Evolutionary conservation across 30 jellyfish, hydroid and myxozoan genomes (phyloP).

Genomic region (Aurelia sp.): DNA sequence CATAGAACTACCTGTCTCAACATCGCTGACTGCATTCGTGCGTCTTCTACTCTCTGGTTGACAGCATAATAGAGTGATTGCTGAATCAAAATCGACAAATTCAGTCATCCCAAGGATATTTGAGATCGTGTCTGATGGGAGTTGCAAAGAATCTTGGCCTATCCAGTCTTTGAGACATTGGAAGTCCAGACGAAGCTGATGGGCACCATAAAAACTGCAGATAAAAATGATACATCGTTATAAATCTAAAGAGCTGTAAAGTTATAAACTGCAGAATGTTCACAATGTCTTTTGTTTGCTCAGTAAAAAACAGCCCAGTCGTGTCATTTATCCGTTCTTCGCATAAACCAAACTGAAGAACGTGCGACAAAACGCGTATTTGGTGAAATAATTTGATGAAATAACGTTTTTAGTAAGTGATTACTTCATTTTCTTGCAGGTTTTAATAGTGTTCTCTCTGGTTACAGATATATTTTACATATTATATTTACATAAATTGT

Average conservation of each 20-base stretch:
- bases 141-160: conserved; percentile 18
- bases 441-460: no score
- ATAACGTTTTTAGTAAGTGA: no score
- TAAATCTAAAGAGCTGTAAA: background rate
- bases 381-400: no score
- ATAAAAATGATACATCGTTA: background rate
- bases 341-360: no score
- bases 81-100: conserved; percentile 39
- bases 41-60: conserved; percentile 65
- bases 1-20: conserved; percentile 27
- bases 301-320: no score
- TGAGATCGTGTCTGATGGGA: conserved; percentile 40
- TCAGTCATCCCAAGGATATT: conserved; percentile 1
- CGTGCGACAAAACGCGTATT: no score
- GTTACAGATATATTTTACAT: no score
- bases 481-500: no score
- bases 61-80: conserved; percentile 55
- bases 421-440: no score
- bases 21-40: conserved; percentile 28
- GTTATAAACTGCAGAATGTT: background rate
- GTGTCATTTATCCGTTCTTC: no score
- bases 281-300: no score
- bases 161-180: conserved; percentile 43
- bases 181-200: conserved; percentile 55
- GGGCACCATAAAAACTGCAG: conserved; percentile 56